phyloP scores from a whole-genome alignment of 2,888 invertebrate genomes.

The Phalera bucephala region DNA sequence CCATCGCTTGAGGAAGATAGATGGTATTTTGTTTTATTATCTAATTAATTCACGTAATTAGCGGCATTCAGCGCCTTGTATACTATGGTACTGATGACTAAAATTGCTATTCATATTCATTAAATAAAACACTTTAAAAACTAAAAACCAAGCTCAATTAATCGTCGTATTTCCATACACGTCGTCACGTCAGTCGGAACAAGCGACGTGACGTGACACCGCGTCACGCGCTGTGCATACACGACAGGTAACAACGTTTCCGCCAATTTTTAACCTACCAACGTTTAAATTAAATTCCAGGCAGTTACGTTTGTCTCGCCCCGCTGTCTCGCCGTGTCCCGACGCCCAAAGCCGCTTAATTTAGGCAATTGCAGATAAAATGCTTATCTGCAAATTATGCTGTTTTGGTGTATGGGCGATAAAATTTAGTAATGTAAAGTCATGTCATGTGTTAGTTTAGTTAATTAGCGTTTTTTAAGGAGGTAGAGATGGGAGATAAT shows the following conservation, averaged over 20 bases:
- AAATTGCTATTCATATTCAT: not conserved
- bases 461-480: too few relatives aligned
- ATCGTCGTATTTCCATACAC: constrained; percentile 9
- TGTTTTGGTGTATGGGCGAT: constrained; percentile 27
- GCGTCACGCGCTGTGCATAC: constrained; percentile 23
- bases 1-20: too few relatives aligned
- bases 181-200: constrained; percentile 18
- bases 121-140: constrained; percentile 1
- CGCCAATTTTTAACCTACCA: constrained; percentile 69
- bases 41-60: too few relatives aligned
- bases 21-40: too few relatives aligned
- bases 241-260: constrained; percentile 68
- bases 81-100: too few relatives aligned
- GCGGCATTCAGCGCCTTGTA: too few relatives aligned
- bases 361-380: constrained; percentile 65
- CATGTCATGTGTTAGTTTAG: too few relatives aligned
- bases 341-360: constrained; percentile 53
- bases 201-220: constrained; percentile 10
- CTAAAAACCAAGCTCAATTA: not conserved
- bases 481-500: too few relatives aligned
- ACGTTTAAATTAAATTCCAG: constrained; percentile 77
- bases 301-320: constrained; percentile 28
- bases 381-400: constrained; percentile 60
- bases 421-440: too few relatives aligned
- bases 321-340: constrained; percentile 18